Conservation (phyloP, 2,888 invertebrate species). For the Drosophila mettleri region DNA sequence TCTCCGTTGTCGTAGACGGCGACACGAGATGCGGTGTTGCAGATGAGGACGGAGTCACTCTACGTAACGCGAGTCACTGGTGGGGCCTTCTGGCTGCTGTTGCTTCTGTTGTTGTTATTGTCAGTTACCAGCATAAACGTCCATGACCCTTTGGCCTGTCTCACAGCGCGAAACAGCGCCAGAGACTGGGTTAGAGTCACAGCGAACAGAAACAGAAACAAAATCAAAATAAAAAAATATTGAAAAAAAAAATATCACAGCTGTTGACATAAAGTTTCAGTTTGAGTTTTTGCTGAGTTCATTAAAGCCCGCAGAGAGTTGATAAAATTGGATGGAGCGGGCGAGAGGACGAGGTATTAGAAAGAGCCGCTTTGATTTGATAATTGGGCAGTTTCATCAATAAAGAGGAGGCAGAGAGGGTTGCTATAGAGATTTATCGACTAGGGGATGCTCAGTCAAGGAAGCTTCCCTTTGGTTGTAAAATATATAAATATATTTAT, state of each 20-base stretch:
- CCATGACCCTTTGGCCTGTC: conserved; percentile 78
- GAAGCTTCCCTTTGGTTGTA: background rate
- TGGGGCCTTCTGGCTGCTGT: conserved; percentile 21
- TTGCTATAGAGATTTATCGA: background rate
- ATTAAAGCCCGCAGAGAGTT: conserved; percentile 54
- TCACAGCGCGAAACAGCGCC: conserved; percentile 21
- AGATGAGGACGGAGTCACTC: conserved; percentile 5
- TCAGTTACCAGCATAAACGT: conserved; percentile 77
- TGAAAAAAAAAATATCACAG: conserved; percentile 44
- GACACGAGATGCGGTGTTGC: conserved; percentile 25
- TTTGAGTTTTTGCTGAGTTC: conserved; percentile 48
- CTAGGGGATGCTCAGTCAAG: background rate
- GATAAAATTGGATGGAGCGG: conserved; percentile 37
- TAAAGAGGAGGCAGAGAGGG: conserved; percentile 12
- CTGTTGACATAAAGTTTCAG: conserved; percentile 70
- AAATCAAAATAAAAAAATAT: conserved; percentile 29
- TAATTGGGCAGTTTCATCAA: conserved; percentile 19
- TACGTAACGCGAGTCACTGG: conserved; percentile 6
- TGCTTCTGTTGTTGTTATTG: conserved; percentile 42
- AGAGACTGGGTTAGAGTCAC: conserved; percentile 9
- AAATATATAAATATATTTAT: background rate
- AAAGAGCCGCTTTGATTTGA: conserved; percentile 30
- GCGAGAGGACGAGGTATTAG: background rate
- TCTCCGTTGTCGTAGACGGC: conserved; percentile 32
- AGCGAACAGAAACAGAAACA: conserved; percentile 35